Percentiles rank a stretch among this genome's conserved stretches.
These are phyloP conservation scores for Tinea trinotella DNA, from an alignment of 2,888 invertebrate species.

Conservation along the genomic window DNA sequence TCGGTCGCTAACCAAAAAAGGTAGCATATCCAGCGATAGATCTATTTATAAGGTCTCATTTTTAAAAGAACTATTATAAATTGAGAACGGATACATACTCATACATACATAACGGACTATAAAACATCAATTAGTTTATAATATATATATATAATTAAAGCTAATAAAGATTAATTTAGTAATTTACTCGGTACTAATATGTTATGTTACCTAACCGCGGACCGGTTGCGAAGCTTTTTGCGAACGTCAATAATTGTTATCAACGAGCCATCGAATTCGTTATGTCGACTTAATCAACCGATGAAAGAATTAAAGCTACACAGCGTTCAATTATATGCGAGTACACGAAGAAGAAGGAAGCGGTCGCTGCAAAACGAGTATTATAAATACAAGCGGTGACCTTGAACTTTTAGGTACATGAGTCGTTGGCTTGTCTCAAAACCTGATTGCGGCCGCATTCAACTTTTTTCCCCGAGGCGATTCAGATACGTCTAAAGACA, in stretches of 20 bases:
- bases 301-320: not conserved
- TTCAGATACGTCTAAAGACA: not conserved
- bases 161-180: not conserved
- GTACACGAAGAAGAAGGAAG: conserved; percentile 11
- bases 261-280: conserved; percentile 9
- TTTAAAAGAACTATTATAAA: too few relatives aligned
- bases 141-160: conserved; percentile 6
- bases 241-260: conserved; percentile 15
- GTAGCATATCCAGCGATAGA: too few relatives aligned
- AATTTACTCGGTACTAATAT: not conserved
- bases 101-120: too few relatives aligned
- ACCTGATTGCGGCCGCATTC: conserved; percentile 17
- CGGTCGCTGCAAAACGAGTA: conserved; percentile 32
- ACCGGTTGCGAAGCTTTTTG: conserved; percentile 5
- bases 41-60: too few relatives aligned
- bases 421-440: conserved; percentile 29
- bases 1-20: too few relatives aligned
- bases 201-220: not conserved
- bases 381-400: conserved; percentile 46
- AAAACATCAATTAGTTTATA: not conserved
- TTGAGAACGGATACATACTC: too few relatives aligned
- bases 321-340: not conserved
- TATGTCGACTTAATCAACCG: conserved; percentile 7
- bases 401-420: conserved; percentile 52
- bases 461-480: conserved; percentile 11